Evolutionary conservation across 2,797 vertebrate species (phyloP).

Genomic region (Alfaro cultratus): DNA sequence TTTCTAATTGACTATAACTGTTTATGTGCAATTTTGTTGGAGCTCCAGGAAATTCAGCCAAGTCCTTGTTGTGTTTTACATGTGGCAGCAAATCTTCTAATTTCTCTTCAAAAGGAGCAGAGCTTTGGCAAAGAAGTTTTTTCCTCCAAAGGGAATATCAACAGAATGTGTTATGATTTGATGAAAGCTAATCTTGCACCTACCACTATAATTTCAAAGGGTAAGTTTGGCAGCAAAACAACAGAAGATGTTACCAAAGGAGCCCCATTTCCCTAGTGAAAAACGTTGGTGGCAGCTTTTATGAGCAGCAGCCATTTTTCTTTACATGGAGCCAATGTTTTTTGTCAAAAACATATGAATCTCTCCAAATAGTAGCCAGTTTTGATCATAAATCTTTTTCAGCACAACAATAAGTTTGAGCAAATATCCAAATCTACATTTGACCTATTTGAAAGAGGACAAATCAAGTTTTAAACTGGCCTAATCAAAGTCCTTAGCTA

Average conservation of each 20-base stretch:
- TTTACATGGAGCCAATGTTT: background rate
- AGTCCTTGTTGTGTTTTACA: background rate
- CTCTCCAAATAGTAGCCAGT: background rate
- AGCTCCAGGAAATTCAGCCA: background rate
- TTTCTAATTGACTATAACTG: background rate
- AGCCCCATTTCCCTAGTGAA: background rate
- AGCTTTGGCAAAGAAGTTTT: background rate
- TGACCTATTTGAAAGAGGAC: background rate
- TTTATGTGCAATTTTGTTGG: background rate
- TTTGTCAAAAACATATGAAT: background rate
- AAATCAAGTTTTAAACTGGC: background rate
- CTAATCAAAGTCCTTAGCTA: background rate
- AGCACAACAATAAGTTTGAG: background rate
- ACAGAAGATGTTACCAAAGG: background rate
- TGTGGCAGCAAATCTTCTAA: background rate
- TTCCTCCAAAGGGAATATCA: background rate
- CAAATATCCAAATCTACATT: background rate
- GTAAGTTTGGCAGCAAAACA: background rate
- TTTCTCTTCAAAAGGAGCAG: background rate
- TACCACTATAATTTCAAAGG: background rate
- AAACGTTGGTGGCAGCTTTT: background rate
- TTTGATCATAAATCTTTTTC: background rate
- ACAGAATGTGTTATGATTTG: background rate
- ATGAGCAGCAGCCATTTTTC: background rate
- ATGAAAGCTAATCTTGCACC: background rate